These are phyloP conservation scores for Congeria kusceri DNA, from an alignment of 2,888 invertebrate species.

Conservation along the genomic window DNA sequence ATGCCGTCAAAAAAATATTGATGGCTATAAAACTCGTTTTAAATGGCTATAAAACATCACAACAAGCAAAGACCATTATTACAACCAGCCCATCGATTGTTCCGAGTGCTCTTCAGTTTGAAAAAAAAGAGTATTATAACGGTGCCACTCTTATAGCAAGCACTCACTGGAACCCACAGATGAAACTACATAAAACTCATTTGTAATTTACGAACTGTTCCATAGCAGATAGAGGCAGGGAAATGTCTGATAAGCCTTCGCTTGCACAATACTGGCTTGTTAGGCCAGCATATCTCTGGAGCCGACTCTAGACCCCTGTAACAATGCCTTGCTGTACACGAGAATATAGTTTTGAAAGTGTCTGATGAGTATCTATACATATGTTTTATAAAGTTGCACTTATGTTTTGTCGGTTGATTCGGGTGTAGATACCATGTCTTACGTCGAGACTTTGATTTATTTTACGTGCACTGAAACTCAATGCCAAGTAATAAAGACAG, in stretches of 20 bases:
- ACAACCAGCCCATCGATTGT: no score
- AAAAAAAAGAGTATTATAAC: no score
- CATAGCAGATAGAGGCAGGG: conserved; percentile 10
- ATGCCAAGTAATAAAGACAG: no score
- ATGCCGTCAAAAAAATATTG: no score
- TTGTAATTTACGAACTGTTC: conserved; percentile 39
- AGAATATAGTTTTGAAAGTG: conserved; percentile 37
- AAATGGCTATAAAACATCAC: no score
- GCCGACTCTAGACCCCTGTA: conserved; percentile 20
- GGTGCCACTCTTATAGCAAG: not conserved
- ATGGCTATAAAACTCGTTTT: no score
- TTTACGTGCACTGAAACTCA: no score
- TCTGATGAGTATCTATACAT: conserved; percentile 53
- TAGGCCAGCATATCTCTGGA: conserved; percentile 19
- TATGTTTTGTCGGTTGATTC: conserved; percentile 51
- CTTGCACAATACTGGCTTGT: conserved; percentile 32
- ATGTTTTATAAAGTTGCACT: conserved; percentile 58
- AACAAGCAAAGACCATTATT: no score
- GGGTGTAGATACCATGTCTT: conserved; percentile 17
- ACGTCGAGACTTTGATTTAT: not conserved
- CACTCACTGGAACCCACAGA: not conserved
- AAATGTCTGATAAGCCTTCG: not conserved
- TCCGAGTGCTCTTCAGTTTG: no score
- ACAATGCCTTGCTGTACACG: conserved; percentile 52
- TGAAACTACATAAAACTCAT: conserved; percentile 20